Evolutionary conservation across 2,888 invertebrate genomes (phyloP).

Genomic region (Pristionchus maxplancki): DNA sequence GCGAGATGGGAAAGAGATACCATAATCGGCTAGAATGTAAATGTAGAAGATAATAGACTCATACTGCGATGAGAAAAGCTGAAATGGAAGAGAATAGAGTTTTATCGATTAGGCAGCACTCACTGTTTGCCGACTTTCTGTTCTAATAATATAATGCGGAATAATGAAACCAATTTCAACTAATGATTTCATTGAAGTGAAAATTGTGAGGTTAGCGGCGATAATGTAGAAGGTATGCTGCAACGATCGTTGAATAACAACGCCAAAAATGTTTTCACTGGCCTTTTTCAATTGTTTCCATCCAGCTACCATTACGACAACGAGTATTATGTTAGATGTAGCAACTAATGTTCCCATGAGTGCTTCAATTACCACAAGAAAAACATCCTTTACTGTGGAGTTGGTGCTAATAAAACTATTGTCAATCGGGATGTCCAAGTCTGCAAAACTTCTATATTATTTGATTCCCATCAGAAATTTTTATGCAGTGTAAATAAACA

Average conservation of each 20-base stretch:
- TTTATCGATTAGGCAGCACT: too few species aligned
- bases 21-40: not conserved
- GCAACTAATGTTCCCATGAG: not conserved
- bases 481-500: too few species aligned
- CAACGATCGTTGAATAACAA: too few species aligned
- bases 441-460: too few species aligned
- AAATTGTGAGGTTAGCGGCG: not conserved
- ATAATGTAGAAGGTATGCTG: not conserved
- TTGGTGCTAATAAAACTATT: not conserved
- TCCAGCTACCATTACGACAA: not conserved
- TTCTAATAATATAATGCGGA: not conserved
- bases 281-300: not conserved
- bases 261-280: not conserved
- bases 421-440: not conserved
- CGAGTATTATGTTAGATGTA: not conserved
- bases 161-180: not conserved
- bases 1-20: too few species aligned
- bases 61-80: not conserved
- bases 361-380: not conserved
- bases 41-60: not conserved
- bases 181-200: not conserved
- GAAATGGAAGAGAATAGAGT: not conserved
- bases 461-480: too few species aligned
- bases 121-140: too few species aligned
- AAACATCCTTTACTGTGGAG: not conserved